phyloP scores from a whole-genome alignment of 1,140 invertebrate genomes.

The Seison nebaliae region DNA sequence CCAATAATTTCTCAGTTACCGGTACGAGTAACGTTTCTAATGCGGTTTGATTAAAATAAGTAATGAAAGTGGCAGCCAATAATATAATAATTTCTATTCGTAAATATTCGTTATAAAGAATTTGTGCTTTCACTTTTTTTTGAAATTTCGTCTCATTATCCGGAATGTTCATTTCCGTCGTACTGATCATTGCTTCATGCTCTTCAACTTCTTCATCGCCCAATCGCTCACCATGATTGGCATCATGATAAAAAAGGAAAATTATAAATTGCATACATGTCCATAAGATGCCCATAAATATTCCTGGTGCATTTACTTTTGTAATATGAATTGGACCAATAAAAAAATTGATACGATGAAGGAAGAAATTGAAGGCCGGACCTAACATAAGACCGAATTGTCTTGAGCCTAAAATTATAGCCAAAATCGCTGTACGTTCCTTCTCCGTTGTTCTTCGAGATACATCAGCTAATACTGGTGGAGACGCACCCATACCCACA shows the following conservation, averaged over 20 bases:
- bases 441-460: conserved; percentile 14
- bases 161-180: neutral
- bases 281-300: conserved; percentile 10
- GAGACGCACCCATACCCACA: conserved; percentile 7
- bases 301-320: conserved; percentile 3
- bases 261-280: neutral
- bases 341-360: conserved; percentile 15
- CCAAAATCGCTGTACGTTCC: conserved; percentile 15
- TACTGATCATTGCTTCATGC: neutral
- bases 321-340: conserved; percentile 11
- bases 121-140: neutral
- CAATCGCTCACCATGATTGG: neutral
- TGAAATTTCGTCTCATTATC: neutral
- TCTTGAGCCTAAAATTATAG: conserved; percentile 14
- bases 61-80: conserved; percentile 15
- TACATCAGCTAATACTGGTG: conserved; percentile 15
- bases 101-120: conserved; percentile 12
- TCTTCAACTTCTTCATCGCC: conserved; percentile 1
- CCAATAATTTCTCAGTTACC: conserved; percentile 9
- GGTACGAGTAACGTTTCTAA: conserved; percentile 13
- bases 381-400: conserved; percentile 17
- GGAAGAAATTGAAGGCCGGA: conserved; percentile 16
- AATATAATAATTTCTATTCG: conserved; percentile 15
- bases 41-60: conserved; percentile 16
- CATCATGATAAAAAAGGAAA: conserved; percentile 2